Conservation (phyloP, 35 echinoderm and acorn worm species). For the Stichopus chloronotus region DNA sequence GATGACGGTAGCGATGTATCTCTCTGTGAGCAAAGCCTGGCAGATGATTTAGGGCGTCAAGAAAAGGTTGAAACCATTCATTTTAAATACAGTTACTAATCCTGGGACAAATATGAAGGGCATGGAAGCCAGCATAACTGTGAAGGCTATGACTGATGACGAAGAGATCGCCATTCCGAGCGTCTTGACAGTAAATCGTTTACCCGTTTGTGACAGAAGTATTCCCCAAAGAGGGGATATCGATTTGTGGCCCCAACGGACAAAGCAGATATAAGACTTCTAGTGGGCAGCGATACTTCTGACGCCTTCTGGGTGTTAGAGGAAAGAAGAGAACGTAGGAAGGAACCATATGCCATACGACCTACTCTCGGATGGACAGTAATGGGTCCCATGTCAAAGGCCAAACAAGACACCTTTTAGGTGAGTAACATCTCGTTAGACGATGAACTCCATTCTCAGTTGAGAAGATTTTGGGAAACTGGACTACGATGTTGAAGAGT, state of each 20-base stretch:
- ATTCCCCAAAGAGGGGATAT: conserved; percentile 45
- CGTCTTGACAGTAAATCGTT: conserved; percentile 51
- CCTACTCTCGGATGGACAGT: too few species aligned
- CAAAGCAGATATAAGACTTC: conserved; percentile 42
- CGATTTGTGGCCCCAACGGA: conserved; percentile 54
- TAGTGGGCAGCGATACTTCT: conserved; percentile 54
- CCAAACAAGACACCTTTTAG: too few species aligned
- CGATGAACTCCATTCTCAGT: background rate
- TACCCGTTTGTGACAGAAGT: conserved; percentile 2
- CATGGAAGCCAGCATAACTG: too few species aligned
- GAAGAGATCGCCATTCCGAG: conserved; percentile 30
- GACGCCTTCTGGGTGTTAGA: conserved; percentile 74
- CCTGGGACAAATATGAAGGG: background rate
- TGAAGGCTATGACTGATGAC: background rate
- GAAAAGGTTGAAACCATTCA: too few species aligned
- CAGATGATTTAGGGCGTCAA: too few species aligned
- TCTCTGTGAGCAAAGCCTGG: conserved; percentile 61
- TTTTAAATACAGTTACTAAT: too few species aligned
- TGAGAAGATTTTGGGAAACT: conserved; percentile 54
- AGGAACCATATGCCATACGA: too few species aligned
- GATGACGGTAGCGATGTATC: conserved; percentile 72
- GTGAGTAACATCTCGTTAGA: too few species aligned
- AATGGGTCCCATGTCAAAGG: too few species aligned
- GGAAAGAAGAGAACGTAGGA: conserved; percentile 53
- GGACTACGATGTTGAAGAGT: conserved; percentile 39